Evolutionary conservation across 1,140 invertebrate species (phyloP).

Genomic region (Arion vulgaris): DNA sequence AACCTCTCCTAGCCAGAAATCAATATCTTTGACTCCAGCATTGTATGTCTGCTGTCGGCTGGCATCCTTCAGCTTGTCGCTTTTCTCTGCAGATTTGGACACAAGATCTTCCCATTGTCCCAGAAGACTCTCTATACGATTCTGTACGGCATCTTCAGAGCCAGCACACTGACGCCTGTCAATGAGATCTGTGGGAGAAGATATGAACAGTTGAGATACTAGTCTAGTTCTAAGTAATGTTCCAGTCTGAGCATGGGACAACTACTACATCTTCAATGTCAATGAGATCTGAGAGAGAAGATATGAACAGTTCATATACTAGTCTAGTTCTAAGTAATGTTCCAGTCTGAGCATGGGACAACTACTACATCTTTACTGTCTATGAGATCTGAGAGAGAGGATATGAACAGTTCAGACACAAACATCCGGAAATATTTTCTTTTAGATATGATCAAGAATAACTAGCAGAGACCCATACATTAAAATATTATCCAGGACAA

Average conservation of each 20-base stretch:
- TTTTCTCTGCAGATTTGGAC: constrained; percentile 98
- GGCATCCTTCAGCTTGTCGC: constrained; percentile 97
- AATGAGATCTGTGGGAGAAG: constrained; percentile 62
- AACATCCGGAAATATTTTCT: too few species aligned
- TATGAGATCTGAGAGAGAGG: constrained; percentile 62
- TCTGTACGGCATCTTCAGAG: constrained; percentile 75
- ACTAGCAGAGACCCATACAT: too few species aligned
- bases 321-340: too few species aligned
- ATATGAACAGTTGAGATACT: not conserved
- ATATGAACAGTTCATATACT: not conserved
- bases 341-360: too few species aligned
- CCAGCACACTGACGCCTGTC: constrained; percentile 74
- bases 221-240: too few species aligned
- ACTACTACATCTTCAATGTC: constrained; percentile 75
- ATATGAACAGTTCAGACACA: not conserved
- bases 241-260: too few species aligned
- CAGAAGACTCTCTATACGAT: constrained; percentile 91
- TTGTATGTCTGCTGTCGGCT: constrained; percentile 99
- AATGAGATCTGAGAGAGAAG: constrained; percentile 62
- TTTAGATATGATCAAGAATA: too few species aligned
- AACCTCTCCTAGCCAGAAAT: constrained; percentile 99
- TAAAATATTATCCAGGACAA: too few species aligned
- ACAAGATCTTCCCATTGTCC: constrained; percentile 99
- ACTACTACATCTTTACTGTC: constrained; percentile 75
- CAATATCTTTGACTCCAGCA: constrained; percentile 98